Conservation (phyloP, 2,888 invertebrate genomes). For the Mesochorus sp. region DNA sequence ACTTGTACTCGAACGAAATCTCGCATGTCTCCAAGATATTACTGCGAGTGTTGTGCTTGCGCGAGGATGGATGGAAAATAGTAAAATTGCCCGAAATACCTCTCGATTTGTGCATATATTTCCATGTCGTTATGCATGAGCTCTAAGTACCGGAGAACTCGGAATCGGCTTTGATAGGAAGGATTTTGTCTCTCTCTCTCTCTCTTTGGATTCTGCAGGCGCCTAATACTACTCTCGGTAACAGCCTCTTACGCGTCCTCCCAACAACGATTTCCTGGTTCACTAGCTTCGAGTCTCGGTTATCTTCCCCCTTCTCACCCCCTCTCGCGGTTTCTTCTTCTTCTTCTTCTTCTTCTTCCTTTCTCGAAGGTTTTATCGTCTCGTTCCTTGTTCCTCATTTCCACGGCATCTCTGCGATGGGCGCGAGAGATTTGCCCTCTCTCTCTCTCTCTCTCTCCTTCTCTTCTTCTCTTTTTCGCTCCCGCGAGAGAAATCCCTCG, state of each 20-base stretch:
- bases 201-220: slow-evolving; percentile 21
- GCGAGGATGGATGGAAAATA: neutral
- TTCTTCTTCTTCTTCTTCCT: slow-evolving; percentile 53
- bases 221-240: slow-evolving; percentile 48
- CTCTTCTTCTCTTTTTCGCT: neutral
- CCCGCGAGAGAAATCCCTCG: slow-evolving; percentile 18
- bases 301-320: slow-evolving; percentile 35
- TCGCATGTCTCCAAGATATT: slow-evolving; percentile 23
- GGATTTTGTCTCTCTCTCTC: neutral
- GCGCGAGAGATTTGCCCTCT: slow-evolving; percentile 6
- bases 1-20: slow-evolving; percentile 1
- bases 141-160: slow-evolving; percentile 13
- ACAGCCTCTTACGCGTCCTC: slow-evolving; percentile 55
- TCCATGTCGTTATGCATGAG: neutral
- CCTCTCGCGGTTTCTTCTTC: slow-evolving; percentile 27
- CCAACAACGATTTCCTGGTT: slow-evolving; percentile 57
- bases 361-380: slow-evolving; percentile 64
- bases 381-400: slow-evolving; percentile 44
- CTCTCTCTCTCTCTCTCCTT: slow-evolving; percentile 17
- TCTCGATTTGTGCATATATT: neutral
- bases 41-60: neutral
- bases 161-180: slow-evolving; percentile 10
- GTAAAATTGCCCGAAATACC: slow-evolving; percentile 17
- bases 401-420: slow-evolving; percentile 22
- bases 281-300: slow-evolving; percentile 46